phyloP scores from a whole-genome alignment of 2,113 vertebrate genomes.

The Gallinago undulata region DNA sequence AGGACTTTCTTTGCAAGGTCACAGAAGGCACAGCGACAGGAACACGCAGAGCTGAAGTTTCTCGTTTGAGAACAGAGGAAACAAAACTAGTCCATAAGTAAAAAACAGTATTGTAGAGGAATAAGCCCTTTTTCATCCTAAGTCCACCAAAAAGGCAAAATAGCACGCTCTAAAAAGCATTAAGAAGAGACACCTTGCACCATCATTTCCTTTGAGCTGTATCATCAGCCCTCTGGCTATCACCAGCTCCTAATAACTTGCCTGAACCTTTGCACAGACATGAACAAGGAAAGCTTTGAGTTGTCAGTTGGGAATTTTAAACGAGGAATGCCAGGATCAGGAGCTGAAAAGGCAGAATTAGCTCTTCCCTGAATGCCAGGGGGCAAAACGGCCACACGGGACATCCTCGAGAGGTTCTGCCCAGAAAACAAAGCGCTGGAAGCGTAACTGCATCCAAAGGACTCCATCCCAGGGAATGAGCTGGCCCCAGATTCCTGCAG shows the following conservation, averaged over 20 bases:
- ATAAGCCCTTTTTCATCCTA: not conserved
- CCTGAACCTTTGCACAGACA: not conserved
- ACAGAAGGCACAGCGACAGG: not conserved
- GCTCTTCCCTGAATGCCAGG: not conserved
- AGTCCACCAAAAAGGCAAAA: not conserved
- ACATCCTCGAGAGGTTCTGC: not conserved
- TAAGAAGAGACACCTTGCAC: not conserved
- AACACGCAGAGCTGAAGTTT: not conserved
- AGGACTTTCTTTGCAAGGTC: not conserved
- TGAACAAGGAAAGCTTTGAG: not conserved
- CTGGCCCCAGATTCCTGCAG: not conserved
- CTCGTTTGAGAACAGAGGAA: not conserved
- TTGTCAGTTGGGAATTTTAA: not conserved
- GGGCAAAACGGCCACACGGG: not conserved
- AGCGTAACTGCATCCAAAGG: not conserved
- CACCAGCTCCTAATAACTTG: not conserved
- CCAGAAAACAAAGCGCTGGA: not conserved
- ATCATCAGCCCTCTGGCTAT: not conserved
- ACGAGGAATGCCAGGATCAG: not conserved
- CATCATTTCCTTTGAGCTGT: not conserved
- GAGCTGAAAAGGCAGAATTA: not conserved
- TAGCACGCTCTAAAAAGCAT: not conserved
- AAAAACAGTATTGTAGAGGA: not conserved
- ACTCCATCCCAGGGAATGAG: not conserved
- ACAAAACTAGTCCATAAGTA: not conserved